Base-by-base conservation (phyloP, 2,888 invertebrate species). In the Alentia gelatinosa region DNA sequence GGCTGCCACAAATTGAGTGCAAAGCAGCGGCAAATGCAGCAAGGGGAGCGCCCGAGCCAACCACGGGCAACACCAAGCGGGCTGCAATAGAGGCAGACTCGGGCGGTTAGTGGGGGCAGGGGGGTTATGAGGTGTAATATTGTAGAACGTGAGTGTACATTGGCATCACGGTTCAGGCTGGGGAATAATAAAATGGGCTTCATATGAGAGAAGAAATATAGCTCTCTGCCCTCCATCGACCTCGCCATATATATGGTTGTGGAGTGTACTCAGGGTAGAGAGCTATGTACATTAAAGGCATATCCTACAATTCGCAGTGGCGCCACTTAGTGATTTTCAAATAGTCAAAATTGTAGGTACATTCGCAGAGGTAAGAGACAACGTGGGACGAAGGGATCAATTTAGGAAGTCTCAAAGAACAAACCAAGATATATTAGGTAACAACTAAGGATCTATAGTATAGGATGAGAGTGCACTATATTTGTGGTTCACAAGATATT, bases 11-110 rank as follows among this genome's bases (percentile, higher is more conserved):
- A n/a, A 75, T 75, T 75, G 75, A 75, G 75, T 75, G 75, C 75
- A 75, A 30, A 75, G 35, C 35, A 75, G 75, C 75, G 75, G 26
- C 19, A n/a, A 75, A 75, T 75, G 75, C 26, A 35, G 75, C 75
- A 37, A 5, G 35, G 3, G 7, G 26, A 30, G 30, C 19, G 19
- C 4, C 26, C 26, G 75, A n/a, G 19, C 19, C 1, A 19, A 33
- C 3, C 3, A 33, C 15, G 33, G 7, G 33, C 26, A 15, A 5
- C n/a, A 19, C n/a, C 9, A 5, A 75, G 75, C 15, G 37, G 33
- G 33, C 7, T 3, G 75, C 26, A 33, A 35, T 19, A 30, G n/a
- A 7, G 7, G 30, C 30, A 68, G 7, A 68, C 7, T 5, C 68
- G 12, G 30, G 68, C 9, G n/a, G n/a, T 7, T 68, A n/a, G 5